Conservation (phyloP, 2,888 invertebrate species). For the Apoderus coryli region DNA sequence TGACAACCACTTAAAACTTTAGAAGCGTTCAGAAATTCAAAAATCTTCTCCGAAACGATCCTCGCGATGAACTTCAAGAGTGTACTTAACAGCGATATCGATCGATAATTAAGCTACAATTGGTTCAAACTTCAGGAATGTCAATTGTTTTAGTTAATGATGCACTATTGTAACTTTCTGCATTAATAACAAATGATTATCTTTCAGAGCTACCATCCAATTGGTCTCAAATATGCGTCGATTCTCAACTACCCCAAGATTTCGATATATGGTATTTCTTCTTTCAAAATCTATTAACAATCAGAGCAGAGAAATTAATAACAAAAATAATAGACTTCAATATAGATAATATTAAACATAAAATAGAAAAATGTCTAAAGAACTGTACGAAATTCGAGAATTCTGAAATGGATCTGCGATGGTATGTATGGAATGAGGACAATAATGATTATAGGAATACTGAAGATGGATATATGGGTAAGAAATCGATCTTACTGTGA, state of each 20-base stretch:
- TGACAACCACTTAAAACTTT: too few species aligned
- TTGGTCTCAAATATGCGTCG: constrained; percentile 47
- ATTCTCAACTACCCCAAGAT: constrained; percentile 39
- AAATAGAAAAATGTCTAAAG: constrained; percentile 25
- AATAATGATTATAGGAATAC: constrained; percentile 35
- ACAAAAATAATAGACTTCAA: constrained; percentile 27
- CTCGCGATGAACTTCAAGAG: too few species aligned
- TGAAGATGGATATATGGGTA: constrained; percentile 29
- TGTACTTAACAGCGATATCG: too few species aligned
- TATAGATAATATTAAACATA: constrained; percentile 32
- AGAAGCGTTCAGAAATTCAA: too few species aligned
- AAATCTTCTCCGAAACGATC: too few species aligned
- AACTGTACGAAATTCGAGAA: constrained; percentile 17
- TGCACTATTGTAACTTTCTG: too few species aligned
- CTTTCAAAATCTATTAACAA: constrained; percentile 59
- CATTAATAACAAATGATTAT: too few species aligned
- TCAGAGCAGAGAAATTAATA: constrained; percentile 49
- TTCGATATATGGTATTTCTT: constrained; percentile 57
- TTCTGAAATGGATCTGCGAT: constrained; percentile 40
- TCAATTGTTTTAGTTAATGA: too few species aligned
- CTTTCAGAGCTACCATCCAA: constrained; percentile 42
- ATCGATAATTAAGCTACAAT: too few species aligned
- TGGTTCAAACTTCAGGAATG: too few species aligned
- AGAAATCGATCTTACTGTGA: neutral
- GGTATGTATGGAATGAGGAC: constrained; percentile 63